phyloP scores from a whole-genome alignment of 2,797 vertebrate species.

The Melanotaenia nigrans region DNA sequence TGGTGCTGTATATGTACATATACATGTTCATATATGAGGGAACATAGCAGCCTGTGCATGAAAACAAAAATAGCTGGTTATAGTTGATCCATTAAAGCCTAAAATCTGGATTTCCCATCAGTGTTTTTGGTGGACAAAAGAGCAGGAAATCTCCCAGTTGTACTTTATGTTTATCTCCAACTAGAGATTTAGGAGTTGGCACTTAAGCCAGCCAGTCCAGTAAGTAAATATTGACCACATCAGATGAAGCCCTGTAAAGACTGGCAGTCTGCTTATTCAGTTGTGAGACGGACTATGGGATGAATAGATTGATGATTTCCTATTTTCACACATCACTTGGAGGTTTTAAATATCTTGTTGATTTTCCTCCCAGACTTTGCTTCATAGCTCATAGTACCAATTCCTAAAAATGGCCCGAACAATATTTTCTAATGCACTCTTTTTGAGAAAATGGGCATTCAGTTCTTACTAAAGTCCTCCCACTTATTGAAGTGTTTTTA shows the following conservation, averaged over 20 bases:
- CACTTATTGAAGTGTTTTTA: constrained; percentile 1
- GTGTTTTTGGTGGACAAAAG: constrained; percentile 47
- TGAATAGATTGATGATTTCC: constrained; percentile 49
- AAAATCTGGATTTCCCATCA: constrained; percentile 35
- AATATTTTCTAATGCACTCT: background rate
- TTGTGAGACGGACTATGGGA: constrained; percentile 32
- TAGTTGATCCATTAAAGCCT: constrained; percentile 57
- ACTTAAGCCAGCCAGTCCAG: constrained; percentile 33
- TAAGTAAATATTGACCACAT: constrained; percentile 54
- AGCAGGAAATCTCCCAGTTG: constrained; percentile 48
- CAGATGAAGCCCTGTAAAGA: constrained; percentile 41
- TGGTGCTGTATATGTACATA: no score
- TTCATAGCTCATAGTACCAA: constrained; percentile 34
- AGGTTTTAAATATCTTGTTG: constrained; percentile 29
- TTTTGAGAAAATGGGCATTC: background rate
- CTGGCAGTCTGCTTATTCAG: constrained; percentile 48
- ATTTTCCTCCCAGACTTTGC: constrained; percentile 27
- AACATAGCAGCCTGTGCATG: background rate
- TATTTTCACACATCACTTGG: constrained; percentile 48
- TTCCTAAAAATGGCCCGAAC: background rate
- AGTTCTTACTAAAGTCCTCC: background rate
- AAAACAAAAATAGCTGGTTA: constrained; percentile 50
- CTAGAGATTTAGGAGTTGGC: constrained; percentile 34
- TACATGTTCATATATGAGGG: no score
- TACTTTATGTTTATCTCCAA: constrained; percentile 56